These are phyloP conservation scores for Subacronicta megacephala DNA, from an alignment of 2,888 invertebrate species.

Conservation along the genomic window DNA sequence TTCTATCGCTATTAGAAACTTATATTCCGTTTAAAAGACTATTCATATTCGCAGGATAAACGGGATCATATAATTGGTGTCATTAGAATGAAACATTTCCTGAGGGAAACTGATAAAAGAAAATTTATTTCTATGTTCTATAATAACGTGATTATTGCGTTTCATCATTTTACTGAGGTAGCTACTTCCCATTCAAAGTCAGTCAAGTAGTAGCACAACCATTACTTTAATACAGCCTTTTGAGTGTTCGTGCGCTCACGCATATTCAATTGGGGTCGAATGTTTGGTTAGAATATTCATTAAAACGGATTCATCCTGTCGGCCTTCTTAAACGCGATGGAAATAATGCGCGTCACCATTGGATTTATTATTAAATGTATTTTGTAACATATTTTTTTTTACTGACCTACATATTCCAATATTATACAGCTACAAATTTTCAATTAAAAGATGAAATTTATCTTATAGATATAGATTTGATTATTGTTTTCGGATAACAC, in stretches of 20 bases:
- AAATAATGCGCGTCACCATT: constrained; percentile 25
- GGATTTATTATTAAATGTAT: constrained; percentile 1
- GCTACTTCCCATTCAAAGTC: constrained; percentile 41
- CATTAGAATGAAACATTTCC: constrained; percentile 3
- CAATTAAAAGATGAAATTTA: background rate
- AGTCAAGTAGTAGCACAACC: constrained; percentile 36
- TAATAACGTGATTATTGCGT: constrained; percentile 32
- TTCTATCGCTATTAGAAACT: too few relatives aligned
- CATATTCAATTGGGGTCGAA: constrained; percentile 61
- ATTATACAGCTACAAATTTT: background rate
- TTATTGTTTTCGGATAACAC: too few relatives aligned
- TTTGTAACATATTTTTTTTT: background rate
- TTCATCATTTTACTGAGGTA: constrained; percentile 40
- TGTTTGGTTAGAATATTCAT: constrained; percentile 54
- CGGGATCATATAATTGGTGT: too few relatives aligned
- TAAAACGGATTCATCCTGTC: constrained; percentile 60
- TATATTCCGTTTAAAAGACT: too few relatives aligned
- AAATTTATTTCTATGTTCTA: constrained; percentile 10
- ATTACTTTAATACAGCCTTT: constrained; percentile 55
- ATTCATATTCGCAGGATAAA: too few relatives aligned
- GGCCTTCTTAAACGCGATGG: constrained; percentile 48
- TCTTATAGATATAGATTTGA: too few relatives aligned
- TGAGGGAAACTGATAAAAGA: constrained; percentile 13
- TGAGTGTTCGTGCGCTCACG: constrained; percentile 58
- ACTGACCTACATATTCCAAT: background rate